Evolutionary conservation across 2,113 vertebrate genomes (phyloP).

Genomic region (Podarcis cretensis): DNA sequence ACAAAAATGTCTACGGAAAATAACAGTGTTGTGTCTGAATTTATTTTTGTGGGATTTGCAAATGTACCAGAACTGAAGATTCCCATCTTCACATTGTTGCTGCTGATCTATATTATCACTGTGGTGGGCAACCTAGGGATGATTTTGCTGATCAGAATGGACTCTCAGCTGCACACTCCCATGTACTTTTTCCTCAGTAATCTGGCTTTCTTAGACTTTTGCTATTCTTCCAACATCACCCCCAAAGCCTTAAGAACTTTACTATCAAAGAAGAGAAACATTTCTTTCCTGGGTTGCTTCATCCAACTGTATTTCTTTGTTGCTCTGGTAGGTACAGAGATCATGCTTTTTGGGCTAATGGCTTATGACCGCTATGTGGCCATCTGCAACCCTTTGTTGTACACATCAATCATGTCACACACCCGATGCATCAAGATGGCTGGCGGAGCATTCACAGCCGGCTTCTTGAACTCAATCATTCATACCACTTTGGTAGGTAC

Average conservation of each 20-base stretch:
- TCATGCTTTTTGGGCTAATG: slow-evolving; percentile 71
- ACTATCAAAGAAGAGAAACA: slow-evolving; percentile 41
- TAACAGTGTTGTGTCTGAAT: too few species aligned
- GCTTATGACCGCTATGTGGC: slow-evolving; percentile 74
- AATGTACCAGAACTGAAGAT: slow-evolving; percentile 13
- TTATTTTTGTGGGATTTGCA: background rate
- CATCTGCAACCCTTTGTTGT: slow-evolving; percentile 73
- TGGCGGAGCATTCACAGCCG: slow-evolving; percentile 52
- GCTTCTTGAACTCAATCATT: slow-evolving; percentile 37
- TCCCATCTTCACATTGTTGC: slow-evolving; percentile 15
- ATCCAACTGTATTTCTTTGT: slow-evolving; percentile 70
- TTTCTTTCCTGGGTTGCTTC: slow-evolving; percentile 65
- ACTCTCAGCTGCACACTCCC: slow-evolving; percentile 65
- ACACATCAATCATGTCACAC: slow-evolving; percentile 68
- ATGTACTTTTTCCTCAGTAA: slow-evolving; percentile 73
- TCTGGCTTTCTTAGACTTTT: slow-evolving; percentile 68
- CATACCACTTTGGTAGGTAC: slow-evolving; percentile 38
- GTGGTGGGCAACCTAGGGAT: slow-evolving; percentile 62
- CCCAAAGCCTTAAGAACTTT: slow-evolving; percentile 70
- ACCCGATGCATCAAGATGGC: slow-evolving; percentile 49
- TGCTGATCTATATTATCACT: slow-evolving; percentile 57
- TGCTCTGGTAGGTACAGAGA: slow-evolving; percentile 67
- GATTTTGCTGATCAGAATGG: slow-evolving; percentile 48
- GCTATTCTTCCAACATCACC: slow-evolving; percentile 71
- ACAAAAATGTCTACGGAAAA: too few species aligned